These are phyloP conservation scores for Ophonus ardosiacus DNA, from an alignment of 2,888 invertebrate species.

Conservation along the genomic window DNA sequence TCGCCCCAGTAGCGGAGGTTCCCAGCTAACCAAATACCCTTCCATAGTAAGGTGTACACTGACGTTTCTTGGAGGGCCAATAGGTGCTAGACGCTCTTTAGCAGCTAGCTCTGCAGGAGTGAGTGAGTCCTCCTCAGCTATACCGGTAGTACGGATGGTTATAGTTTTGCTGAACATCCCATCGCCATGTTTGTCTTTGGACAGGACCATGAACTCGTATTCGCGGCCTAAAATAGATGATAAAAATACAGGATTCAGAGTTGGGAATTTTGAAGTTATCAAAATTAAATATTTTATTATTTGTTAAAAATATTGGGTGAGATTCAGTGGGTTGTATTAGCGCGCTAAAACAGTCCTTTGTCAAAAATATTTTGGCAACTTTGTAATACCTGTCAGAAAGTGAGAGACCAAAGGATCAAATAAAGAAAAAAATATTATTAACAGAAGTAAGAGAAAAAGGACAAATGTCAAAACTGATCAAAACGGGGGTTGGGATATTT, in stretches of 20 bases:
- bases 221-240: slow-evolving; percentile 76
- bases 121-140: slow-evolving; percentile 45
- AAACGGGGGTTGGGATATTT: no score
- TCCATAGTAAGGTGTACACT: slow-evolving; percentile 84
- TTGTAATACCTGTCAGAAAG: no score
- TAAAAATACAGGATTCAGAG: neutral
- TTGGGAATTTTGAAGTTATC: neutral
- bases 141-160: slow-evolving; percentile 83
- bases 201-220: slow-evolving; percentile 94
- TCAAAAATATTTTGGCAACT: no score
- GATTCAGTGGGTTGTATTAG: no score
- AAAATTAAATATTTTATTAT: neutral
- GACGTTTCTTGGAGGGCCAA: slow-evolving; percentile 83
- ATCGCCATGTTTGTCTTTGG: slow-evolving; percentile 91
- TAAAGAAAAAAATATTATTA: no score
- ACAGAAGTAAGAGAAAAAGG: no score
- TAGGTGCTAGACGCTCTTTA: slow-evolving; percentile 69
- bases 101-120: slow-evolving; percentile 59
- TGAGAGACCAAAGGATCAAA: no score
- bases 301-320: no score
- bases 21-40: slow-evolving; percentile 88
- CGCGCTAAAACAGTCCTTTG: no score
- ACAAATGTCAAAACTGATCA: no score
- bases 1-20: slow-evolving; percentile 80
- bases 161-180: slow-evolving; percentile 93